Evolutionary conservation across 1,140 invertebrate species (phyloP), one percentile per base, ranked within the genome.

Genomic region (Daktulosphaira vitifoliae): DNA sequence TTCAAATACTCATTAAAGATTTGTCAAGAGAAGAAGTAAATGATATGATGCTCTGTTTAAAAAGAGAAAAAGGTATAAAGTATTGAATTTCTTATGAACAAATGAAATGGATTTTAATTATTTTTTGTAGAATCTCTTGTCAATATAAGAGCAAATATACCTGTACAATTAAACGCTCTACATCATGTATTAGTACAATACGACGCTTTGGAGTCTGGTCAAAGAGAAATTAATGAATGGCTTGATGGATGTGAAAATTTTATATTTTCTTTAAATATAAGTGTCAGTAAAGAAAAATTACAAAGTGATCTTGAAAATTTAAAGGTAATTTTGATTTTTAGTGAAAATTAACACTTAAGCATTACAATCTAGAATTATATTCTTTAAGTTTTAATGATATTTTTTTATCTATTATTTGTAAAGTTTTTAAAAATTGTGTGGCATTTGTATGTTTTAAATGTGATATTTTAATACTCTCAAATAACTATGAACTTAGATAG

Each of bases 11-110:
- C 1, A 91, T 96, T 16, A 89, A 88, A 69, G 90, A 96, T 73
- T 77, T 95, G n/a, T 85, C 87, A 0, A 81, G 89, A 20, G 89
- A 95, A 38, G 89, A 93, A 71, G 90, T 96, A 2, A 90, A 93
- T 68, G 81, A 81, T 51, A 92, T 94, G 82, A 90, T 96, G 86
- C 82, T 84, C 39, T 86, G 86, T 2, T 74, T 97, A 23, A 96
- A 96, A 73, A 87, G 87, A 70, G 88, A 94, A 70, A 92, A 92
- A 75, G 77, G 64, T 48, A 51, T 20, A 33, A n/a, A n/a, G n/a
- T n/a, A n/a, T n/a, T n/a, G n/a, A n/a, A n/a, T n/a, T n/a, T n/a
- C n/a, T n/a, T n/a, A n/a, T n/a, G n/a, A n/a, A n/a, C n/a, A n/a
- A n/a, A n/a, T n/a, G n/a, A n/a, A n/a, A n/a, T n/a, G n/a, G n/a